Evolutionary conservation across 2,888 invertebrate species (phyloP).

Genomic region (Amiota mariae): DNA sequence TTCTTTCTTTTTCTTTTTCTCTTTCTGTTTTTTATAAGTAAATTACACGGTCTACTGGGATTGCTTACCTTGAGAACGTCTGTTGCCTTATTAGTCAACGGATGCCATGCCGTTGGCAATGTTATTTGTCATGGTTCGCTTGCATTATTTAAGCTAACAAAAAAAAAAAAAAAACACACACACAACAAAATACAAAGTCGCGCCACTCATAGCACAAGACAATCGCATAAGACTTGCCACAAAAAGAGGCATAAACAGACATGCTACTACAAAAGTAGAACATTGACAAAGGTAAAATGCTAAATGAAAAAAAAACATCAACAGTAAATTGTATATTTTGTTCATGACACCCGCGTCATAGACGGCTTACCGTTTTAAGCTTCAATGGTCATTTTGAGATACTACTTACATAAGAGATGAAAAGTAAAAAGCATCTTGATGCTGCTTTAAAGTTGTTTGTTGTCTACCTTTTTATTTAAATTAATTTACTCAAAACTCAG

Average conservation of each 20-base stretch:
- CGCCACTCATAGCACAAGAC: neutral
- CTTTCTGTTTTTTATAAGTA: conserved; percentile 29
- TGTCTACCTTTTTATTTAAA: no score
- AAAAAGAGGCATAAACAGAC: neutral
- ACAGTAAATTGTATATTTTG: neutral
- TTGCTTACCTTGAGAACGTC: conserved; percentile 47
- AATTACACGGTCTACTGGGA: conserved; percentile 47
- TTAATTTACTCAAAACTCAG: neutral
- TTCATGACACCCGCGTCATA: neutral
- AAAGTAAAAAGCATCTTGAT: neutral
- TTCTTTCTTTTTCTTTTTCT: neutral
- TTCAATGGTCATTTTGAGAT: neutral
- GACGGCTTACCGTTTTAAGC: neutral
- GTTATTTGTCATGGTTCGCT: conserved; percentile 26
- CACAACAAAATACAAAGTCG: conserved; percentile 13
- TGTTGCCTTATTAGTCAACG: conserved; percentile 28
- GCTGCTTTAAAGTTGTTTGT: no score
- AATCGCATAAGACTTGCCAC: neutral
- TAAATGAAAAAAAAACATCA: neutral
- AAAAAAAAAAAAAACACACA: no score
- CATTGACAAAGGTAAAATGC: neutral
- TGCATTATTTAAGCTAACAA: conserved; percentile 21
- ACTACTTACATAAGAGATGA: neutral
- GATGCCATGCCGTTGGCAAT: neutral
- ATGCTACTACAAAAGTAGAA: neutral